Percentiles rank a stretch among this genome's conserved stretches.
phyloP scores from a whole-genome alignment of 2,113 vertebrate species.

The Dipodomys merriami region DNA sequence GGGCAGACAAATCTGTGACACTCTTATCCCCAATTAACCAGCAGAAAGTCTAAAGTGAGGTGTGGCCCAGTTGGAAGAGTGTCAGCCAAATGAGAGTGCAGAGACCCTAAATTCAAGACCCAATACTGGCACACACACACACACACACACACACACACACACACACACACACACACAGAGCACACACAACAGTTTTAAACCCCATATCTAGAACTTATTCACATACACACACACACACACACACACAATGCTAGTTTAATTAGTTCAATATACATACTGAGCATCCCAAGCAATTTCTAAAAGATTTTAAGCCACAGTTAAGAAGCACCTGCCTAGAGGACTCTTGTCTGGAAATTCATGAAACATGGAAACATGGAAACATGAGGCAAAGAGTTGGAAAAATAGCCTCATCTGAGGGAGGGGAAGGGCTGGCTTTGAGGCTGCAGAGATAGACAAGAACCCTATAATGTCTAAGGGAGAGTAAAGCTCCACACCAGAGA shows the following conservation, averaged over 20 bases:
- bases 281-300: neutral
- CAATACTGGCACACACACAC: no score
- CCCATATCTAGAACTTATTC: neutral
- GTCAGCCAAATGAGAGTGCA: no score
- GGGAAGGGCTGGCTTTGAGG: no score
- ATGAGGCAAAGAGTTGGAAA: neutral
- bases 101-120: no score
- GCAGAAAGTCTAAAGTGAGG: no score
- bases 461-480: neutral
- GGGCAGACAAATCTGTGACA: no score
- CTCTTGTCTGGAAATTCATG: neutral
- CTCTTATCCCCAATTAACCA: no score
- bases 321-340: neutral
- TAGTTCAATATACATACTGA: neutral
- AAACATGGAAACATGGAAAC: no score
- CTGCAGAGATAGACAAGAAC: neutral
- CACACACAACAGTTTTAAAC: neutral
- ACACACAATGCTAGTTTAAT: neutral
- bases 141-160: no score
- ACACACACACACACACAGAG: no score
- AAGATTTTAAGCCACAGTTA: neutral
- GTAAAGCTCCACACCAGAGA: neutral
- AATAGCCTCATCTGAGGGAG: neutral
- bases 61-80: no score
- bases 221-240: no score